Conservation (phyloP, 2,797 vertebrate genomes). For the Xiphophorus birchmanni region DNA sequence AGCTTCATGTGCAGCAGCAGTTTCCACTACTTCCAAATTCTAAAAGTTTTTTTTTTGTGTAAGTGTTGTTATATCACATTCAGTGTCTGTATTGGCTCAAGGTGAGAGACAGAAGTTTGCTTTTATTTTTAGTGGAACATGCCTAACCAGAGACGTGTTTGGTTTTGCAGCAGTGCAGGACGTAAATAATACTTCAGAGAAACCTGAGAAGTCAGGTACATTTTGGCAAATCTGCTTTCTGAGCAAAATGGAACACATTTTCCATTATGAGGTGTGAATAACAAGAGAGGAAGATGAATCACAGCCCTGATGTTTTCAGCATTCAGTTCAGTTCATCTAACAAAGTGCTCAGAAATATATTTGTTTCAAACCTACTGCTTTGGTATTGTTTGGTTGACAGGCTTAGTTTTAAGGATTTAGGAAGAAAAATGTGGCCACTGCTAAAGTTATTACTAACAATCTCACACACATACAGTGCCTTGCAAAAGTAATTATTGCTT, state of each 20-base stretch:
- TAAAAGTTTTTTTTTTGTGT: constrained; percentile 37
- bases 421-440: constrained; percentile 52
- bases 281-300: constrained; percentile 29
- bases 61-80: constrained; percentile 52
- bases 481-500: neutral
- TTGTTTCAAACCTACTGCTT: constrained; percentile 50
- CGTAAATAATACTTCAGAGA: constrained; percentile 36
- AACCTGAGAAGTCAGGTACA: constrained; percentile 33
- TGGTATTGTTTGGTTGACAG: constrained; percentile 41
- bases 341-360: constrained; percentile 41
- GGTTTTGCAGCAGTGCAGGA: constrained; percentile 23
- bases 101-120: constrained; percentile 45
- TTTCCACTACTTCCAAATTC: neutral
- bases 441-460: constrained; percentile 36
- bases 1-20: constrained; percentile 29
- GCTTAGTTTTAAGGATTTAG: constrained; percentile 51
- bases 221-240: constrained; percentile 40
- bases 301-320: constrained; percentile 22
- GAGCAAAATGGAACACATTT: constrained; percentile 41
- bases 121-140: constrained; percentile 45
- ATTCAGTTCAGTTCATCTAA: constrained; percentile 47
- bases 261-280: constrained; percentile 39
- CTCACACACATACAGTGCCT: neutral
- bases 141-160: constrained; percentile 43
- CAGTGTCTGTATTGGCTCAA: constrained; percentile 53